A percentile compares a stretch with the other conserved stretches of the same genome.
These are phyloP conservation scores for Pantherophis alleghaniensis DNA, from an alignment of 2,797 vertebrate species.

Conservation along the genomic window DNA sequence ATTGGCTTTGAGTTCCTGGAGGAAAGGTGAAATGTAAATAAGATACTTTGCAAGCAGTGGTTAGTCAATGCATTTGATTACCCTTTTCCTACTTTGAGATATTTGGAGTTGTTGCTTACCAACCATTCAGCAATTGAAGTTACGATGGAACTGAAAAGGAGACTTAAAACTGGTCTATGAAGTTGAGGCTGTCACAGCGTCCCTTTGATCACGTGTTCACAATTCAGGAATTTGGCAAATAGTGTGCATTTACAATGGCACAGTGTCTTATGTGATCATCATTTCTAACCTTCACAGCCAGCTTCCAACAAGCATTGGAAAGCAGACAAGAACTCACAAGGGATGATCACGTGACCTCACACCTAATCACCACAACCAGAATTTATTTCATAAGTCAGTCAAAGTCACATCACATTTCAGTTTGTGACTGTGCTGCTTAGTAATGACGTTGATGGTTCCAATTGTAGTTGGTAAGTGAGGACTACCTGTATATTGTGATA, in stretches of 20 bases:
- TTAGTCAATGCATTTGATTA: neutral
- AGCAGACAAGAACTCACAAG: neutral
- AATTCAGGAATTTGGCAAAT: neutral
- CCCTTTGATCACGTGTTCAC: neutral
- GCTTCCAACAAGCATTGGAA: neutral
- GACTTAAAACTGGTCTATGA: neutral
- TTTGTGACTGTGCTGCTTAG: neutral
- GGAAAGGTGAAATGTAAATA: neutral
- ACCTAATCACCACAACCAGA: neutral
- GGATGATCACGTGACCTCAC: neutral
- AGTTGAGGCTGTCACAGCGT: neutral
- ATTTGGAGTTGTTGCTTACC: neutral
- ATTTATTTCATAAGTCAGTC: neutral
- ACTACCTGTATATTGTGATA: neutral
- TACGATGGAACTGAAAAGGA: neutral
- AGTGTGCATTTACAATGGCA: neutral
- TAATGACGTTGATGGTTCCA: neutral
- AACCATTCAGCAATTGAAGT: neutral
- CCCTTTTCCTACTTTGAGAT: neutral
- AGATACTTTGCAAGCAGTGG: neutral
- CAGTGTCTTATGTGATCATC: neutral
- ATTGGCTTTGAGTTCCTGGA: neutral
- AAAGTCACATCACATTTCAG: neutral
- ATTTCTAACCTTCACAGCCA: neutral
- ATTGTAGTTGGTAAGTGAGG: neutral